phyloP scores from a whole-genome alignment of 2,797 vertebrate species.

The Tadarida brasiliensis region DNA sequence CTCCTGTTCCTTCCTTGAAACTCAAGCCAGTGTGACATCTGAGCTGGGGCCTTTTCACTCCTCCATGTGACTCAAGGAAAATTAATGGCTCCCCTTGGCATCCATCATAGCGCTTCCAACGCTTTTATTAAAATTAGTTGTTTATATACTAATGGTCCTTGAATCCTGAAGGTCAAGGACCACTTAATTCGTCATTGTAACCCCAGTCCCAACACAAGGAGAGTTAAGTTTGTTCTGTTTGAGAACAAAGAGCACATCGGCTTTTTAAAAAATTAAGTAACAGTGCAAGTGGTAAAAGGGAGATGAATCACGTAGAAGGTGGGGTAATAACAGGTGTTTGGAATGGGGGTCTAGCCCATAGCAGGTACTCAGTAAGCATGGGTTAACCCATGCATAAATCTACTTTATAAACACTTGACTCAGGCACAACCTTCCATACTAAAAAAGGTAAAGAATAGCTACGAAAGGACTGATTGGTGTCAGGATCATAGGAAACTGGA shows the following conservation, averaged over 20 bases:
- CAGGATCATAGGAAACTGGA: neutral
- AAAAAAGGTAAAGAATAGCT: conserved; percentile 21
- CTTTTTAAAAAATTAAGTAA: neutral
- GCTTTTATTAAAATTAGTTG: conserved; percentile 35
- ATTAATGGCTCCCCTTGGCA: neutral
- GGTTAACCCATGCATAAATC: neutral
- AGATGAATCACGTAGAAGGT: neutral
- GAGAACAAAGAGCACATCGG: neutral
- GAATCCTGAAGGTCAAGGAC: neutral
- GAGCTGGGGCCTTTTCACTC: neutral
- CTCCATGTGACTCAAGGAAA: neutral
- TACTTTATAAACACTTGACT: neutral
- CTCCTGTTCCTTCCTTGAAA: neutral
- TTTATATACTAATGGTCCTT: neutral
- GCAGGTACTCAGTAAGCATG: neutral
- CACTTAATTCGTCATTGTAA: conserved; percentile 21
- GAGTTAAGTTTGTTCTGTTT: neutral
- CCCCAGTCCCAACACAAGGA: neutral
- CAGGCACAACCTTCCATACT: neutral
- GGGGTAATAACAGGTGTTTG: neutral
- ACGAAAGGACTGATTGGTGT: neutral
- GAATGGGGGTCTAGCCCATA: neutral
- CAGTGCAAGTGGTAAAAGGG: neutral
- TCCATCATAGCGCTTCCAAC: neutral
- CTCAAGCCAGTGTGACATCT: neutral